Conservation (phyloP, 1,140 invertebrate genomes). For the Orchesella cincta region DNA sequence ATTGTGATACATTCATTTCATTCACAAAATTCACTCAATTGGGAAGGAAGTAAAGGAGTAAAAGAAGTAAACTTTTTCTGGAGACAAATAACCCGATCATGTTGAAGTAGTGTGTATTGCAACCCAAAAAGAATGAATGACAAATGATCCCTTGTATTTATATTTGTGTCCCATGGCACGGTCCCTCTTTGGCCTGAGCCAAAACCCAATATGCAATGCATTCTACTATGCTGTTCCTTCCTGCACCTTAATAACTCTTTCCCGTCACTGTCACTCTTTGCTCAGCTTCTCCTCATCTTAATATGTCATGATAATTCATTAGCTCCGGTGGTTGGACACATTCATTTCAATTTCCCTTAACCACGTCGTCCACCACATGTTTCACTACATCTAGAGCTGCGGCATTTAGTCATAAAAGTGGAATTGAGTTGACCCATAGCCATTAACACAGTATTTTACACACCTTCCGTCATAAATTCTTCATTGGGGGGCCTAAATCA, state of each 20-base stretch:
- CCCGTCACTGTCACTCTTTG: neutral
- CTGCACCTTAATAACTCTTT: constrained; percentile 11
- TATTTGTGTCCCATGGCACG: too few relatives aligned
- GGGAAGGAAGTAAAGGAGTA: neutral
- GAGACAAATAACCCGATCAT: neutral
- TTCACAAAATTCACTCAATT: neutral
- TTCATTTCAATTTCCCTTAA: neutral
- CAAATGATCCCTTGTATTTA: constrained; percentile 11
- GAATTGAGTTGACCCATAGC: neutral
- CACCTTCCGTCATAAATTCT: constrained; percentile 21
- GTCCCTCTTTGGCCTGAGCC: too few relatives aligned
- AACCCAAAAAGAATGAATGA: neutral
- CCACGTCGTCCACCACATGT: neutral
- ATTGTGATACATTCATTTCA: neutral
- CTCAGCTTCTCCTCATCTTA: neutral
- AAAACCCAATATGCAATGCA: too few relatives aligned
- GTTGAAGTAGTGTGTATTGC: too few relatives aligned
- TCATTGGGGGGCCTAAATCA: constrained; percentile 7
- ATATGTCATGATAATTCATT: neutral
- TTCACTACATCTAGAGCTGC: neutral
- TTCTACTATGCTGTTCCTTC: too few relatives aligned
- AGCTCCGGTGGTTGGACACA: neutral
- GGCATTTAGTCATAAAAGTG: neutral
- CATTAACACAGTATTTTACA: neutral
- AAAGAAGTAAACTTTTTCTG: neutral